These are phyloP conservation scores for Cecropterus lyciades DNA, from an alignment of 1,140 invertebrate genomes.

Conservation along the genomic window DNA sequence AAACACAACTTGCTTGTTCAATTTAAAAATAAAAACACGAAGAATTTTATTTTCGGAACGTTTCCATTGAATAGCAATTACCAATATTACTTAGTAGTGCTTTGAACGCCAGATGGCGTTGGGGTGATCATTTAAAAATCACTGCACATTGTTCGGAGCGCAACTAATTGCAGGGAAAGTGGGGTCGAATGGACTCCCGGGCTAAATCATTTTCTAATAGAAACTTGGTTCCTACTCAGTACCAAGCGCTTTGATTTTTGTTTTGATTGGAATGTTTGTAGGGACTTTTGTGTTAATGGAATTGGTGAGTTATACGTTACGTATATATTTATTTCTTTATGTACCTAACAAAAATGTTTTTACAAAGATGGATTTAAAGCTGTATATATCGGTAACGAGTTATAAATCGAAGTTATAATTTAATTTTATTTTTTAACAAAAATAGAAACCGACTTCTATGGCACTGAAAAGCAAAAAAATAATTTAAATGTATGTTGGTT, in stretches of 20 bases:
- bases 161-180: slow-evolving; percentile 80
- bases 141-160: slow-evolving; percentile 80
- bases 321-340: no score
- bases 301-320: neutral
- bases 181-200: slow-evolving; percentile 65
- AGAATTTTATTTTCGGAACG: slow-evolving; percentile 43
- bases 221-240: slow-evolving; percentile 38
- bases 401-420: no score
- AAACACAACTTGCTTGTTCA: slow-evolving; percentile 30
- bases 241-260: slow-evolving; percentile 17
- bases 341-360: no score
- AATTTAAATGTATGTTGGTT: no score
- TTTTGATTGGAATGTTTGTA: slow-evolving; percentile 14
- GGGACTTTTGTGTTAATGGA: neutral
- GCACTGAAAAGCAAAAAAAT: no score
- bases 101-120: slow-evolving; percentile 72
- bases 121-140: slow-evolving; percentile 81
- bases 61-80: slow-evolving; percentile 68
- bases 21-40: slow-evolving; percentile 41
- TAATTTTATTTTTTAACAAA: no score
- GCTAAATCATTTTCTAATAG: slow-evolving; percentile 79
- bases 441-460: no score
- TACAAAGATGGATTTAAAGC: no score
- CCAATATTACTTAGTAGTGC: slow-evolving; percentile 73
- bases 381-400: no score